Conservation (phyloP, 2,113 vertebrate genomes). For the Ramphastos sulfuratus region DNA sequence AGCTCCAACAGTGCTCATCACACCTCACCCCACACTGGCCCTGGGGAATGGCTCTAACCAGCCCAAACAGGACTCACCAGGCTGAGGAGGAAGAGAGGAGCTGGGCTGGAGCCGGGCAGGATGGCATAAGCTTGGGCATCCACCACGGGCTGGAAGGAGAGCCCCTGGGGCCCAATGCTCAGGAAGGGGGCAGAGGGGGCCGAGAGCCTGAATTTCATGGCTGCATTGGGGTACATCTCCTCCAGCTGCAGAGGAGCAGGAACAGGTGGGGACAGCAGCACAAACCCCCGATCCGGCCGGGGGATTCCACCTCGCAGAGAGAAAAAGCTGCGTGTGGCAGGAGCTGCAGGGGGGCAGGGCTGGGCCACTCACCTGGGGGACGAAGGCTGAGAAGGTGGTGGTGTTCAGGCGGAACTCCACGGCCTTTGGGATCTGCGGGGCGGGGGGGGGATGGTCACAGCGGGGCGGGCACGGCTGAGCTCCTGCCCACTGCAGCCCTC, state of each 20-base stretch:
- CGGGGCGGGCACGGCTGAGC: rapidly evolving
- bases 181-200: conserved; percentile 58
- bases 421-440: conserved; percentile 50
- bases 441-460: not conserved
- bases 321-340: not conserved
- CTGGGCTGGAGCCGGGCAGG: conserved; percentile 48
- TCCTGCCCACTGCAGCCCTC: rapidly evolving
- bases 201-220: conserved; percentile 62
- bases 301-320: not conserved
- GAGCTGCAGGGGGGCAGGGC: not conserved
- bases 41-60: rapidly evolving
- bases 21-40: not conserved
- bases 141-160: conserved; percentile 46
- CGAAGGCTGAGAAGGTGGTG: conserved; percentile 61
- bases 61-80: conserved; percentile 52
- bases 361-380: conserved; percentile 67
- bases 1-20: not conserved
- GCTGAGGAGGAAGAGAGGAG: conserved; percentile 67
- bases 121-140: conserved; percentile 74
- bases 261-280: not conserved
- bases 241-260: conserved; percentile 55
- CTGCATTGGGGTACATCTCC: conserved; percentile 66
- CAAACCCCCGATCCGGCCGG: rapidly evolving
- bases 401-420: conserved; percentile 66
- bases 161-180: conserved; percentile 47